Evolutionary conservation across 2,113 vertebrate species (phyloP).

Genomic region (Phylloscopus trochilus): DNA sequence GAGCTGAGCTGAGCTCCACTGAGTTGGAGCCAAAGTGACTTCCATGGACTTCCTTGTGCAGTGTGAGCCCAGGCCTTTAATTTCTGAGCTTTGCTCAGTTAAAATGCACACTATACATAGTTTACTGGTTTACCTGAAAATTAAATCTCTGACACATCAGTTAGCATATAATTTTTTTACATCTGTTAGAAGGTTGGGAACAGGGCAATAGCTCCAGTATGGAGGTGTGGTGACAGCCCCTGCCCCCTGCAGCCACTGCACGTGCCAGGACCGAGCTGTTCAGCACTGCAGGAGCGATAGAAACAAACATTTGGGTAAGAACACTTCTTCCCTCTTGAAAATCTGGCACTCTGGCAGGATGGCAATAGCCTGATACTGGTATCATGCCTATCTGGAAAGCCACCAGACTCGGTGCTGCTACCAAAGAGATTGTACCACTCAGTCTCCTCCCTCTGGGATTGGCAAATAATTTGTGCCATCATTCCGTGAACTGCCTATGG

Average conservation of each 20-base stretch:
- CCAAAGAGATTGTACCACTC: background rate
- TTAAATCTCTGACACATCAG: background rate
- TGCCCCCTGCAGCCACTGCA: background rate
- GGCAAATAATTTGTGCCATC: background rate
- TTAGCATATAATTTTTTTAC: background rate
- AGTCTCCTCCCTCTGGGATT: background rate
- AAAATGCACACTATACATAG: background rate
- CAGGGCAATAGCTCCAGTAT: background rate
- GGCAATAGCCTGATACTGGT: background rate
- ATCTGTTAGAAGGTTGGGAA: background rate
- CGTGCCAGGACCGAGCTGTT: fast-evolving
- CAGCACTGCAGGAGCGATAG: background rate
- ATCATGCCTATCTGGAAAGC: background rate
- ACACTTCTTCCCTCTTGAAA: background rate
- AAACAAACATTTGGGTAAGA: background rate
- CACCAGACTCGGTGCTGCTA: background rate
- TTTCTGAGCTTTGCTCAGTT: background rate
- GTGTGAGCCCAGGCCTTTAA: background rate
- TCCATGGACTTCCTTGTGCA: background rate
- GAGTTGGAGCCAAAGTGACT: background rate
- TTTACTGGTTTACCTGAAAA: background rate
- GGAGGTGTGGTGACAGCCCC: too few species aligned
- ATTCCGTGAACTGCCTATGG: background rate
- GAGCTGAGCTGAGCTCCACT: too few species aligned
- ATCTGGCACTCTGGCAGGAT: background rate